Conservation (phyloP, 2,888 invertebrate genomes). For the Penaeus monodon region DNA sequence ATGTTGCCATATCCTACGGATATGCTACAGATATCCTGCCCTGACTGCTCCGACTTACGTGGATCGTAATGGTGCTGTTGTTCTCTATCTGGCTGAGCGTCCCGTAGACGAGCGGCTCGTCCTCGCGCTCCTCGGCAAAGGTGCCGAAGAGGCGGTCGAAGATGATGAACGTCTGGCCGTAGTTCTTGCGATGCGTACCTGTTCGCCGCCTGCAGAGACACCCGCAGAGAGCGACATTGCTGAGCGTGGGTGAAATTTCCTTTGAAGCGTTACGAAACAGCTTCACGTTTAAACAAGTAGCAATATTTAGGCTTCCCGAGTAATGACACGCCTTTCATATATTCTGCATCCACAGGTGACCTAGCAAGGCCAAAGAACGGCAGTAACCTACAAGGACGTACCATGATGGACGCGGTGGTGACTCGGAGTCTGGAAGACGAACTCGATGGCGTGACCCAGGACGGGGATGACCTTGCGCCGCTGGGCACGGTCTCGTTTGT, state of each 20-base stretch:
- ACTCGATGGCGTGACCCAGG: slow-evolving; percentile 78
- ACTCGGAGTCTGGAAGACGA: slow-evolving; percentile 87
- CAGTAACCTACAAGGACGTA: slow-evolving; percentile 68
- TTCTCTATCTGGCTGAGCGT: slow-evolving; percentile 70
- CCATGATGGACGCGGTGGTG: slow-evolving; percentile 90
- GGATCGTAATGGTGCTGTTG: slow-evolving; percentile 80
- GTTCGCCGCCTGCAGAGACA: too few species aligned
- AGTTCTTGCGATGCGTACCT: background rate
- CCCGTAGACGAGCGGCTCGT: background rate
- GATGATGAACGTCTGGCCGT: background rate
- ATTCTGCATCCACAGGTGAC: too few species aligned
- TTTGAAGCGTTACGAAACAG: too few species aligned
- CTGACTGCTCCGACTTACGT: slow-evolving; percentile 75
- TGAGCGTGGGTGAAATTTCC: too few species aligned
- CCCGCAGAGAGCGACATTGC: too few species aligned
- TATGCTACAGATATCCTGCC: too few species aligned
- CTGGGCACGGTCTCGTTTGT: slow-evolving; percentile 83
- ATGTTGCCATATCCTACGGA: too few species aligned
- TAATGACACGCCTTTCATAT: too few species aligned
- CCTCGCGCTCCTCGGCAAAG: slow-evolving; percentile 1
- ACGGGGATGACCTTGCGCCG: slow-evolving; percentile 73
- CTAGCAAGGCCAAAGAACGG: too few species aligned
- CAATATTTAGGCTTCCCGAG: too few species aligned
- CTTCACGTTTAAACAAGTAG: too few species aligned
- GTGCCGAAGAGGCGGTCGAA: slow-evolving; percentile 6